Percentiles rank a stretch among this genome's conserved stretches.
These are phyloP conservation scores for Yasuhikotakia modesta DNA, from an alignment of 2,797 vertebrate species.

Conservation along the genomic window DNA sequence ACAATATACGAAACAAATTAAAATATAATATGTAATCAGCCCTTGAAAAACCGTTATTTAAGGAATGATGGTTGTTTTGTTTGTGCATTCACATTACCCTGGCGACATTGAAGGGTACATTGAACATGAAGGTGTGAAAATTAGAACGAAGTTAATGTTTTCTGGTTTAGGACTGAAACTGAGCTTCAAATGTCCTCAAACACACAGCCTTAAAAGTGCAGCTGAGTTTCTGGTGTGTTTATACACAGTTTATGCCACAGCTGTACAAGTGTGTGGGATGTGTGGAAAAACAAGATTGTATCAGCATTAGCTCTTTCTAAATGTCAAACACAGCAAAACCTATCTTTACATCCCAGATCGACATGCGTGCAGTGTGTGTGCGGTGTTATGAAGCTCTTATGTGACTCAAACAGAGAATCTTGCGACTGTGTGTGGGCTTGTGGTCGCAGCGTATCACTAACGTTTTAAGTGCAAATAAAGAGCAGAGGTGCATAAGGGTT, in stretches of 20 bases:
- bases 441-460: constrained; percentile 26
- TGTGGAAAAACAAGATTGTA: constrained; percentile 57
- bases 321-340: constrained; percentile 52
- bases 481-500: constrained; percentile 14
- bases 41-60: not conserved
- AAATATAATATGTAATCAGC: not conserved
- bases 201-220: constrained; percentile 16
- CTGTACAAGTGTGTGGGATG: constrained; percentile 55
- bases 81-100: not conserved
- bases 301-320: constrained; percentile 57
- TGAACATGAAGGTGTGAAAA: constrained; percentile 1
- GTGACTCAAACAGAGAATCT: constrained; percentile 80
- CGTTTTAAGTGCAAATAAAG: constrained; percentile 26
- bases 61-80: not conserved
- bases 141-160: constrained; percentile 28
- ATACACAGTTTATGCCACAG: constrained; percentile 54
- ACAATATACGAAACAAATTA: not conserved
- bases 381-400: constrained; percentile 61
- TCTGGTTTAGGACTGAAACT: constrained; percentile 21
- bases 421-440: constrained; percentile 70
- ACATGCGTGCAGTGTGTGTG: constrained; percentile 42
- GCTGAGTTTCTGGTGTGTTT: constrained; percentile 34
- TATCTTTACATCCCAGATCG: constrained; percentile 46
- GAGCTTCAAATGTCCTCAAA: constrained; percentile 27
- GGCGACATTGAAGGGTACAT: not conserved